These are phyloP conservation scores for Galerucella nymphaeae DNA, from an alignment of 2,888 invertebrate genomes.

Conservation along the genomic window DNA sequence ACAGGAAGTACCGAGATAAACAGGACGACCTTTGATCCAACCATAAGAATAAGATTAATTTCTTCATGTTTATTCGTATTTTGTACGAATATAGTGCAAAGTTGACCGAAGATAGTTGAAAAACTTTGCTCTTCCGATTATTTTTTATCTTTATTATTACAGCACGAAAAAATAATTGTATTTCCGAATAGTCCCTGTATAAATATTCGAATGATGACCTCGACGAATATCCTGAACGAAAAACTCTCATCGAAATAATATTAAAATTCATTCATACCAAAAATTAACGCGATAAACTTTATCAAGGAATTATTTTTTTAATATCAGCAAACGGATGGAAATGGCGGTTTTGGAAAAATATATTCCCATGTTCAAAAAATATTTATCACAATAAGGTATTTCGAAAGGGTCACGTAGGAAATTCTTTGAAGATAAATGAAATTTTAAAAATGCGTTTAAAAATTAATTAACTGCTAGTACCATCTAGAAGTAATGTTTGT, in stretches of 20 bases:
- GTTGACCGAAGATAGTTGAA: conserved; percentile 20
- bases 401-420: neutral
- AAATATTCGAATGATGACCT: neutral
- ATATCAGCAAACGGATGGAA: conserved; percentile 38
- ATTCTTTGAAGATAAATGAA: neutral
- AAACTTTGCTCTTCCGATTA: neutral
- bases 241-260: neutral
- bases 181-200: neutral
- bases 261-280: conserved; percentile 12
- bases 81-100: conserved; percentile 20
- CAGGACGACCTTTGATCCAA: conserved; percentile 35
- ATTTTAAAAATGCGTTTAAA: too few relatives aligned
- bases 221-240: neutral
- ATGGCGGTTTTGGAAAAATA: conserved; percentile 29
- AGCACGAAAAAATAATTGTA: neutral
- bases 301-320: conserved; percentile 15
- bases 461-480: neutral
- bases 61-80: conserved; percentile 20
- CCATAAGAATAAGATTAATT: conserved; percentile 38
- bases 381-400: conserved; percentile 20
- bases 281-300: conserved; percentile 20
- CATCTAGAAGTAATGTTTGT: neutral
- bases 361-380: conserved; percentile 25
- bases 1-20: conserved; percentile 42
- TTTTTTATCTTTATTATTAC: neutral